A percentile compares a stretch with the other conserved stretches of the same genome.
These are phyloP conservation scores for Neoaliturus tenellus DNA, from an alignment of 2,888 invertebrate species.

Conservation along the genomic window DNA sequence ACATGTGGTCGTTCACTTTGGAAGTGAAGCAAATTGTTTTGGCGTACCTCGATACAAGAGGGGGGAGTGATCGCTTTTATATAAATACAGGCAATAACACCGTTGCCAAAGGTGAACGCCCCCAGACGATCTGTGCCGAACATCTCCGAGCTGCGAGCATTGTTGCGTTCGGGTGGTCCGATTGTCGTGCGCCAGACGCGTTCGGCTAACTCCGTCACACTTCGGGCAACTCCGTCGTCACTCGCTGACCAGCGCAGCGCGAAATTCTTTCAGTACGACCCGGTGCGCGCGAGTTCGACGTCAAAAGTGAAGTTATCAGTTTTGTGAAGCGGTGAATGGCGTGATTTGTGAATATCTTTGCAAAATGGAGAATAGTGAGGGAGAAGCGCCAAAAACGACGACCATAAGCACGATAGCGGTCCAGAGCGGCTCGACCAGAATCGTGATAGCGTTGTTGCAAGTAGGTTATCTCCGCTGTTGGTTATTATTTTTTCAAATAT, in stretches of 20 bases:
- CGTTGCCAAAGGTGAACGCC: conserved; percentile 36
- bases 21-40: background rate
- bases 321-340: background rate
- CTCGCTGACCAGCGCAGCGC: conserved; percentile 18
- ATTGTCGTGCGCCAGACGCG: conserved; percentile 1
- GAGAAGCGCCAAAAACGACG: conserved; percentile 73
- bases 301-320: background rate
- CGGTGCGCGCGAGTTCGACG: conserved; percentile 36
- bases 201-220: background rate
- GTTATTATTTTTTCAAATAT: no score
- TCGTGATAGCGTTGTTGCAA: conserved; percentile 92
- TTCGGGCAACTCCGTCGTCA: background rate
- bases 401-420: conserved; percentile 95
- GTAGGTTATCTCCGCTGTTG: no score
- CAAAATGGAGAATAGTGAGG: conserved; percentile 22
- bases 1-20: no score
- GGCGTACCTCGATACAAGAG: background rate
- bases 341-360: conserved; percentile 7
- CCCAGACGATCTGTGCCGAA: conserved; percentile 5
- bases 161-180: conserved; percentile 42
- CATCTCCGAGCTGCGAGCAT: conserved; percentile 27
- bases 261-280: conserved; percentile 10
- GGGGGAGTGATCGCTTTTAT: background rate
- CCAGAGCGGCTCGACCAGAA: conserved; percentile 89
- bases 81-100: conserved; percentile 29